Evolutionary conservation across 2,888 invertebrate genomes (phyloP).

Genomic region (Heteropelma amictum): DNA sequence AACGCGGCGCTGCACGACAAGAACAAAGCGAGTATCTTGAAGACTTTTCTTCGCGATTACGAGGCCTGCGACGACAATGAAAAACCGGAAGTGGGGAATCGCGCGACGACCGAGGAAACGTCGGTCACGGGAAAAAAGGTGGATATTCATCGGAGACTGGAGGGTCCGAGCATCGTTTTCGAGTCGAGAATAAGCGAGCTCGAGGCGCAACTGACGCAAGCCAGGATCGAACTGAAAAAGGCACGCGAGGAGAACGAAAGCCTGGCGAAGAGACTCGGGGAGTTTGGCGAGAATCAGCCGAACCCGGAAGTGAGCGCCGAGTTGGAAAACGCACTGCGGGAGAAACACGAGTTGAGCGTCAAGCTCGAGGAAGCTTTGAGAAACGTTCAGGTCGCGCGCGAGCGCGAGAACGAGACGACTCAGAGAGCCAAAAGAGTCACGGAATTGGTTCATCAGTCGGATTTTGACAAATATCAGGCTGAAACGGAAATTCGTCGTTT

Average conservation of each 20-base stretch:
- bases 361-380: constrained; percentile 84
- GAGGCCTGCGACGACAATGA: constrained; percentile 62
- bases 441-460: constrained; percentile 87
- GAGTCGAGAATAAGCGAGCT: constrained; percentile 91
- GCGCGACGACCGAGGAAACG: constrained; percentile 63
- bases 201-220: constrained; percentile 89
- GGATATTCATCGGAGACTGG: constrained; percentile 77
- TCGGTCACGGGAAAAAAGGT: constrained; percentile 77
- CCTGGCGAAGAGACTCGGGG: constrained; percentile 73
- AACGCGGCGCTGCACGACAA: constrained; percentile 90
- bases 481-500: constrained; percentile 87
- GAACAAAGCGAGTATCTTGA: constrained; percentile 85
- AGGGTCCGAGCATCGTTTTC: constrained; percentile 89
- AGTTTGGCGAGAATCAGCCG: constrained; percentile 56
- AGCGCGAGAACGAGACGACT: constrained; percentile 82
- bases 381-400: constrained; percentile 82
- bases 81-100: constrained; percentile 26
- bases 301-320: constrained; percentile 60
- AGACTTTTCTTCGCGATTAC: constrained; percentile 80
- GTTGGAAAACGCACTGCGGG: constrained; percentile 68
- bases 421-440: constrained; percentile 84
- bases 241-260: constrained; percentile 83
- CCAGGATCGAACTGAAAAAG: constrained; percentile 87
- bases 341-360: constrained; percentile 68
- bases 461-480: constrained; percentile 87